Percentiles rank a stretch among this genome's conserved stretches.
phyloP scores from a whole-genome alignment of 2,113 vertebrate genomes.

The Platycercus adscitus region DNA sequence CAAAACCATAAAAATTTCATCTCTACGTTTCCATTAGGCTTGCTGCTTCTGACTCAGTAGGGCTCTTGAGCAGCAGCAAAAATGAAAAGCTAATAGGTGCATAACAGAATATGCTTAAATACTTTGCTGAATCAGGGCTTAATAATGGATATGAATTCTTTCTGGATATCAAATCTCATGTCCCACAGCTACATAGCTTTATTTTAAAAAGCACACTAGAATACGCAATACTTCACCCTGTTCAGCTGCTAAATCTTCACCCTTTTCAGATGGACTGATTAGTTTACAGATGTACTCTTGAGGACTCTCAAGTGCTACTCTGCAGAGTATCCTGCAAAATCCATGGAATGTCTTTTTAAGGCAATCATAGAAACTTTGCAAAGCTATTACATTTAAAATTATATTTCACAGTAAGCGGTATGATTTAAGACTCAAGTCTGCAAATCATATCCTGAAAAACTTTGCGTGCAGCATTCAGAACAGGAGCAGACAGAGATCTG shows the following conservation, averaged over 20 bases:
- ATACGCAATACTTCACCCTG: background rate
- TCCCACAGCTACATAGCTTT: background rate
- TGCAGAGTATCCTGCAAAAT: background rate
- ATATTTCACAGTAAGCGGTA: background rate
- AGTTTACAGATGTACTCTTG: slow-evolving; percentile 1
- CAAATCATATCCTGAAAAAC: background rate
- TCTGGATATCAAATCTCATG: background rate
- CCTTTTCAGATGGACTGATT: background rate
- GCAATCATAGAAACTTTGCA: background rate
- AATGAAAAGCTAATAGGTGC: background rate
- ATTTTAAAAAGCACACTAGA: background rate
- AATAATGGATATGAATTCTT: background rate
- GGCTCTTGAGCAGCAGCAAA: background rate
- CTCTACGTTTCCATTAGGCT: background rate
- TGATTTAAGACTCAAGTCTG: slow-evolving; percentile 2
- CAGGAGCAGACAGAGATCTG: background rate
- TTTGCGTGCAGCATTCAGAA: background rate
- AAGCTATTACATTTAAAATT: slow-evolving; percentile 9
- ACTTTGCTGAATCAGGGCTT: slow-evolving; percentile 2
- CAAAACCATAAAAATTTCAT: background rate
- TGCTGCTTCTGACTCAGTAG: background rate
- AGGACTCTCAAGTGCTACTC: background rate
- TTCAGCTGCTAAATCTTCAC: background rate
- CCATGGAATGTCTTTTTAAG: background rate
- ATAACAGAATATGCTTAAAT: background rate